Conservation (phyloP, 2,888 invertebrate species). For the Cheilosia scutellata region DNA sequence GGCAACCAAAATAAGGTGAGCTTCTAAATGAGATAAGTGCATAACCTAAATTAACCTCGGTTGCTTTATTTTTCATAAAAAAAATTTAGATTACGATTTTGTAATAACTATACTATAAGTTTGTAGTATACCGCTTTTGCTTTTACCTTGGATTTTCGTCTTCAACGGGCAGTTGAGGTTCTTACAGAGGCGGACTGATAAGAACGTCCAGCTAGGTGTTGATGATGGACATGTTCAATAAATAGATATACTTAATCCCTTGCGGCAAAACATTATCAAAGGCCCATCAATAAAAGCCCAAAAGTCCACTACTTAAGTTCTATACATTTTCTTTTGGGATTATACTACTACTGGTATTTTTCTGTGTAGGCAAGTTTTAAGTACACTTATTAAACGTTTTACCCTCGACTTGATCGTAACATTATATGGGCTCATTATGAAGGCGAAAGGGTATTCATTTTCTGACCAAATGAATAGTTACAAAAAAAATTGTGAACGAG, state of each 20-base stretch:
- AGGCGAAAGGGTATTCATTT: conserved; percentile 1
- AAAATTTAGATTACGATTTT: conserved; percentile 26
- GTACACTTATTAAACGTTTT: conserved; percentile 1
- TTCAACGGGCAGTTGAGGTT: conserved; percentile 1
- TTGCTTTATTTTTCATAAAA: neutral
- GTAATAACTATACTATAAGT: neutral
- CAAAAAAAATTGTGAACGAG: conserved; percentile 25
- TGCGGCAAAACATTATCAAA: neutral
- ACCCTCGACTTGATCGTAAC: conserved; percentile 5
- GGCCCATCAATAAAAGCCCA: neutral
- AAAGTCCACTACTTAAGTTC: conserved; percentile 13
- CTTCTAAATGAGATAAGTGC: conserved; percentile 21
- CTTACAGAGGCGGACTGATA: neutral
- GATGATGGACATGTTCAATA: conserved; percentile 2
- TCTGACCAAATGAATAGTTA: conserved; percentile 3
- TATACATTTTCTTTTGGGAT: neutral
- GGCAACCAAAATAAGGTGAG: neutral
- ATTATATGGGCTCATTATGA: conserved; percentile 2
- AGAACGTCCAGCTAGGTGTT: neutral
- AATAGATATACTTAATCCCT: conserved; percentile 6
- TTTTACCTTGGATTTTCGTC: neutral
- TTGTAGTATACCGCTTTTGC: neutral
- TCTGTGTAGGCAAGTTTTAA: neutral
- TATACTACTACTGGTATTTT: conserved; percentile 14
- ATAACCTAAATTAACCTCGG: conserved; percentile 4